Percentiles rank a stretch among this genome's conserved stretches.
Evolutionary conservation across 2,113 vertebrate genomes (phyloP).

Genomic region (Lampris megalopsis): DNA sequence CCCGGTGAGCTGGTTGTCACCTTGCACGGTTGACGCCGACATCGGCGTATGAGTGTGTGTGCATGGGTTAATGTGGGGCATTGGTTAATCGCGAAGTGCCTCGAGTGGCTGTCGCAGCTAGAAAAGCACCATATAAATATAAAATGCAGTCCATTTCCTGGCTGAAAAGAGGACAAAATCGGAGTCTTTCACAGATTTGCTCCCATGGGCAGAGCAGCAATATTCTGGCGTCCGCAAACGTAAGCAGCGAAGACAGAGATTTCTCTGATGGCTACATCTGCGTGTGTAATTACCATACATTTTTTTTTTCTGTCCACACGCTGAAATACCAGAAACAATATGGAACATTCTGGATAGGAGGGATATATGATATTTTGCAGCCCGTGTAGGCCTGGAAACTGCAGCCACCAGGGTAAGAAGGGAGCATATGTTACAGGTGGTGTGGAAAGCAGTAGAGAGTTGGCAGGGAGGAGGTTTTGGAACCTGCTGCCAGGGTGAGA

Average conservation of each 20-base stretch:
- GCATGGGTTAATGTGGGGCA: too few species aligned
- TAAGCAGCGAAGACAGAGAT: conserved; percentile 30
- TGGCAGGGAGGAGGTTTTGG: conserved; percentile 53
- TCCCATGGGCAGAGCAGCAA: conserved; percentile 16
- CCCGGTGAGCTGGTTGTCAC: too few species aligned
- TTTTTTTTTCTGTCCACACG: not conserved
- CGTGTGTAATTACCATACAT: not conserved
- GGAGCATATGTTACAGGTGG: conserved; percentile 80
- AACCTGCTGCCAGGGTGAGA: conserved; percentile 70
- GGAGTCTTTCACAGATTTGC: conserved; percentile 10
- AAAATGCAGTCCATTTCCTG: not conserved
- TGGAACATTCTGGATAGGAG: conserved; percentile 42
- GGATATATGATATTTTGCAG: conserved; percentile 65
- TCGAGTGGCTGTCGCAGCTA: not conserved
- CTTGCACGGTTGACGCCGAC: too few species aligned
- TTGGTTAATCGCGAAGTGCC: too few species aligned
- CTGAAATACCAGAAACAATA: conserved; percentile 41
- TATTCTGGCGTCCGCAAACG: conserved; percentile 14
- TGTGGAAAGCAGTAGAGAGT: conserved; percentile 65
- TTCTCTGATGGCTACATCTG: conserved; percentile 6
- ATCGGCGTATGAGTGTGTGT: too few species aligned
- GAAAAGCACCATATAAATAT: conserved; percentile 4
- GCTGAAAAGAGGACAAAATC: not conserved
- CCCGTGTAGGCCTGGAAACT: conserved; percentile 58
- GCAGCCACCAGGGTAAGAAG: conserved; percentile 63